phyloP scores from a whole-genome alignment of 2,797 vertebrate genomes.

The Chelmon rostratus region DNA sequence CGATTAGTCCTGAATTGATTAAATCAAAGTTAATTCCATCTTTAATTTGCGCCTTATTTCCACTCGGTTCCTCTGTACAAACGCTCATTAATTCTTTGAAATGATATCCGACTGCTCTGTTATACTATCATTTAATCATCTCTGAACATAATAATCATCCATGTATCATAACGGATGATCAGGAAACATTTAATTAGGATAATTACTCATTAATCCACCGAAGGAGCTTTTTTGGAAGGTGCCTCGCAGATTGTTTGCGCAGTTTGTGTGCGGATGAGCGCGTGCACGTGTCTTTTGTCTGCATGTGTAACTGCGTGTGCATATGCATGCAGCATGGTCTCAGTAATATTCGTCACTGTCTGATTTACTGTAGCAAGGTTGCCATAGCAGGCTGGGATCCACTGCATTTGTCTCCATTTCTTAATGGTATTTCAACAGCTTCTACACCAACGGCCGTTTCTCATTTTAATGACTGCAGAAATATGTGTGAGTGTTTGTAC shows the following conservation, averaged over 20 bases:
- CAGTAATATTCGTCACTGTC: conserved; percentile 85
- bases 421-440: conserved; percentile 89
- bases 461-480: conserved; percentile 88
- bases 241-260: conserved; percentile 55
- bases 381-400: conserved; percentile 76
- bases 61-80: conserved; percentile 59
- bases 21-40: conserved; percentile 71
- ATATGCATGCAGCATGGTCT: conserved; percentile 57
- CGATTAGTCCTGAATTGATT: conserved; percentile 69
- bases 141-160: conserved; percentile 75
- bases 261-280: conserved; percentile 53
- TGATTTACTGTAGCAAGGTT: conserved; percentile 84
- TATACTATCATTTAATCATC: conserved; percentile 78
- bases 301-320: conserved; percentile 46
- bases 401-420: conserved; percentile 89
- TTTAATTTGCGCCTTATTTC: conserved; percentile 74
- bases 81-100: conserved; percentile 74
- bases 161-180: conserved; percentile 77
- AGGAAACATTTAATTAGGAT: conserved; percentile 83
- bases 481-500: conserved; percentile 55
- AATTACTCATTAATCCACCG: conserved; percentile 79
- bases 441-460: conserved; percentile 83
- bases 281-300: conserved; percentile 34
- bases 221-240: conserved; percentile 66
- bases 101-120: conserved; percentile 67